phyloP scores from a whole-genome alignment of 2,797 vertebrate genomes.

The Gambelia wislizenii region DNA sequence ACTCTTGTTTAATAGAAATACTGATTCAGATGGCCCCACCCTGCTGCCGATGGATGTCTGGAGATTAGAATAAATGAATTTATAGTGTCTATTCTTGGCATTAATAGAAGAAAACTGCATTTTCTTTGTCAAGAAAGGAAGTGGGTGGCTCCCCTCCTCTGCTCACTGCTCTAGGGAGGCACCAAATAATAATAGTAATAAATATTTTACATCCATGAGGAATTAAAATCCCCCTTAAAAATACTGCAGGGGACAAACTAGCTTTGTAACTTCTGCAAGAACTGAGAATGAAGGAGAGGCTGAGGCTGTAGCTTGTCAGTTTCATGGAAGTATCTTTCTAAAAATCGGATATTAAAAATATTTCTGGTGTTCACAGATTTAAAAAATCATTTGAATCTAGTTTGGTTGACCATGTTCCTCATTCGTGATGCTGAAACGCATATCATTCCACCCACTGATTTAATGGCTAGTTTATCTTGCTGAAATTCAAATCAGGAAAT shows the following conservation, averaged over 20 bases:
- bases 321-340: neutral
- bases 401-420: slow-evolving; percentile 19
- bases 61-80: slow-evolving; percentile 68
- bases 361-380: neutral
- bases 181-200: slow-evolving; percentile 63
- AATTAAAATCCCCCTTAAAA: slow-evolving; percentile 50
- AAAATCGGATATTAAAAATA: neutral
- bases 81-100: slow-evolving; percentile 71
- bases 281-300: slow-evolving; percentile 35
- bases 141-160: slow-evolving; percentile 31
- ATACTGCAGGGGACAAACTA: slow-evolving; percentile 41
- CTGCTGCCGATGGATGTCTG: slow-evolving; percentile 68
- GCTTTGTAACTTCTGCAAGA: slow-evolving; percentile 46
- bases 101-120: slow-evolving; percentile 60
- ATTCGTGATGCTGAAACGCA: slow-evolving; percentile 41
- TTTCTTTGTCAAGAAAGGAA: slow-evolving; percentile 63
- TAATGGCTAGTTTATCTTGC: slow-evolving; percentile 46
- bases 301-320: rapidly evolving
- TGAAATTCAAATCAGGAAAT: slow-evolving; percentile 58
- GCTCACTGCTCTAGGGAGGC: slow-evolving; percentile 51
- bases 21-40: slow-evolving; percentile 68
- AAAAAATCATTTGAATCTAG: slow-evolving; percentile 19
- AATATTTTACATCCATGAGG: slow-evolving; percentile 43
- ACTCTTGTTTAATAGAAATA: slow-evolving; percentile 69
- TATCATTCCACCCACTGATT: slow-evolving; percentile 48